Evolutionary conservation across 2,888 invertebrate genomes (phyloP).

Genomic region (Dicyrtoma fusca): DNA sequence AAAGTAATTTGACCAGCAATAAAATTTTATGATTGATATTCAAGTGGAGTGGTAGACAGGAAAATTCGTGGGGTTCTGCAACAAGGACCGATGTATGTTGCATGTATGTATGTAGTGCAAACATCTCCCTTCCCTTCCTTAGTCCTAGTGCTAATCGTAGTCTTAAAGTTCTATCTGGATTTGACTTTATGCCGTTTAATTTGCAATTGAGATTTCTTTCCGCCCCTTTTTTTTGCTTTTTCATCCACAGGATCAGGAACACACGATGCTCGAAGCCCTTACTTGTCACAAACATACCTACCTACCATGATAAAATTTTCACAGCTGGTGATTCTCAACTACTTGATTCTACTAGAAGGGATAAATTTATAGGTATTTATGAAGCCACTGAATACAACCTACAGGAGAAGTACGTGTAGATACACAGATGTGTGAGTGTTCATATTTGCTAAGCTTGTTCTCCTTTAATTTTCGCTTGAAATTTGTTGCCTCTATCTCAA

Average conservation of each 20-base stretch:
- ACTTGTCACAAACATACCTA: slow-evolving; percentile 11
- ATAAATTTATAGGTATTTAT: no score
- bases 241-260: neutral
- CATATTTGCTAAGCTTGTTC: no score
- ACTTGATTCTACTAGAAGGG: no score
- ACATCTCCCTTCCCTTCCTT: neutral
- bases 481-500: no score
- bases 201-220: slow-evolving; percentile 14
- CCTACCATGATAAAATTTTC: slow-evolving; percentile 3
- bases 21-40: slow-evolving; percentile 22
- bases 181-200: slow-evolving; percentile 22
- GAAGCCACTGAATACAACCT: no score
- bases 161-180: slow-evolving; percentile 5
- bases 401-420: no score
- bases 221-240: neutral
- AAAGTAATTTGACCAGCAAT: slow-evolving; percentile 1
- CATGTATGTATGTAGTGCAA: neutral
- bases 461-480: no score
- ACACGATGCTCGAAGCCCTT: neutral
- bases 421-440: no score
- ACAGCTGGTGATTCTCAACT: slow-evolving; percentile 3
- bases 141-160: neutral
- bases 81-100: neutral
- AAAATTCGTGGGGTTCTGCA: neutral
- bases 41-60: slow-evolving; percentile 4